phyloP scores from a whole-genome alignment of 2,113 vertebrate species.

The Scolopax mira region DNA sequence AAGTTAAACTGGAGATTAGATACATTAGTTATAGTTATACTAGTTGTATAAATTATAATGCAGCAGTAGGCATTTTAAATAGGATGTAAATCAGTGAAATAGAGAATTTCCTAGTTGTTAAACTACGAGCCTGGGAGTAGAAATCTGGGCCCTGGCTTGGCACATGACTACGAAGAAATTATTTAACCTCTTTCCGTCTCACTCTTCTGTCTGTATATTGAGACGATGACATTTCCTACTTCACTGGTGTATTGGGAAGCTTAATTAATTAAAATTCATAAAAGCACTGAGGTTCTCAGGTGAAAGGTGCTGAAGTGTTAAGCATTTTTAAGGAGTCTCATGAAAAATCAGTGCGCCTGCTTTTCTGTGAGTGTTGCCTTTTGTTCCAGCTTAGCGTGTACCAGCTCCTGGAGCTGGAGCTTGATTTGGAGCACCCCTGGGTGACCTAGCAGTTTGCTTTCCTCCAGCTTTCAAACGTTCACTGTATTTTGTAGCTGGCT shows the following conservation, averaged over 20 bases:
- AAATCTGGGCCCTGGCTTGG: background rate
- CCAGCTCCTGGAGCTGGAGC: background rate
- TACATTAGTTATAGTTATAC: slow-evolving; percentile 66
- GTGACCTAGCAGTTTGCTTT: background rate
- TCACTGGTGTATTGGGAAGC: slow-evolving; percentile 17
- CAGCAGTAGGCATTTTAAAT: slow-evolving; percentile 38
- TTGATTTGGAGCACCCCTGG: background rate
- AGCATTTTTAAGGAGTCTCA: slow-evolving; percentile 27
- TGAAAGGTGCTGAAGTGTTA: slow-evolving; percentile 34
- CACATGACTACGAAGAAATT: background rate
- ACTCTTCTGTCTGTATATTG: background rate
- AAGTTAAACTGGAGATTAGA: slow-evolving; percentile 66
- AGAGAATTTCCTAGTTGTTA: slow-evolving; percentile 27
- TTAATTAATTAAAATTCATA: slow-evolving; percentile 53
- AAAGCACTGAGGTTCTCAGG: background rate
- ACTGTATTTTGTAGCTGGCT: background rate
- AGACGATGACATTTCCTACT: slow-evolving; percentile 10
- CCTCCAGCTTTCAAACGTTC: background rate
- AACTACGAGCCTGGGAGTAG: background rate
- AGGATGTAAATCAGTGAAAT: slow-evolving; percentile 48
- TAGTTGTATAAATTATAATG: slow-evolving; percentile 56
- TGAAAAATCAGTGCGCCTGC: background rate
- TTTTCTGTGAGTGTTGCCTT: background rate
- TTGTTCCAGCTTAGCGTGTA: background rate
- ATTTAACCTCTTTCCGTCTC: slow-evolving; percentile 33